These are phyloP conservation scores for Lycia hirtaria DNA, from an alignment of 2,888 invertebrate genomes.

Conservation along the genomic window DNA sequence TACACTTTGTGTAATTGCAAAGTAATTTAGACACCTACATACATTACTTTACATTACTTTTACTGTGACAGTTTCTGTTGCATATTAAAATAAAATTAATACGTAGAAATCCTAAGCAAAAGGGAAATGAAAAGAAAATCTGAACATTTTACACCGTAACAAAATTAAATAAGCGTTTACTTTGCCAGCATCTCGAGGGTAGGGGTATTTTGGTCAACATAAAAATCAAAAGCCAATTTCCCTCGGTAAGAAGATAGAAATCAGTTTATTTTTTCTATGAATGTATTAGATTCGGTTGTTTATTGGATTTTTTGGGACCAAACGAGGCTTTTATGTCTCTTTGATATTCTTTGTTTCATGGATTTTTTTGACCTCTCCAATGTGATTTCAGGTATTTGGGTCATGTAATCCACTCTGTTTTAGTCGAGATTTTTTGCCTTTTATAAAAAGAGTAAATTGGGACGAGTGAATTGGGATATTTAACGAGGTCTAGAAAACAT, in stretches of 20 bases:
- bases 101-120: neutral
- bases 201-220: constrained; percentile 47
- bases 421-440: neutral
- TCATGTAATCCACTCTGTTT: neutral
- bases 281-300: constrained; percentile 53
- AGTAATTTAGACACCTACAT: too few species aligned
- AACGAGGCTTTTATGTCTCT: constrained; percentile 30
- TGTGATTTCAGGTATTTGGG: constrained; percentile 15
- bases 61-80: too few species aligned
- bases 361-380: constrained; percentile 5
- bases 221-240: constrained; percentile 55
- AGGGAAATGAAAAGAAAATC: neutral
- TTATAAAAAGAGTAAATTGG: too few species aligned
- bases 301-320: constrained; percentile 50
- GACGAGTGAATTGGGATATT: too few species aligned
- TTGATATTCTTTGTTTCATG: constrained; percentile 28
- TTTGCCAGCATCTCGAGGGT: constrained; percentile 41
- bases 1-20: too few species aligned
- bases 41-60: too few species aligned
- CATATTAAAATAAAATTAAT: too few species aligned
- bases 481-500: too few species aligned
- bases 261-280: constrained; percentile 54
- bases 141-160: neutral
- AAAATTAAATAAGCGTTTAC: constrained; percentile 37
- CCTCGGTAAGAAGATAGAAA: constrained; percentile 50